Base-by-base conservation (phyloP, 35 echinoderm and acorn worm genomes). In the Antedon bifida region DNA sequence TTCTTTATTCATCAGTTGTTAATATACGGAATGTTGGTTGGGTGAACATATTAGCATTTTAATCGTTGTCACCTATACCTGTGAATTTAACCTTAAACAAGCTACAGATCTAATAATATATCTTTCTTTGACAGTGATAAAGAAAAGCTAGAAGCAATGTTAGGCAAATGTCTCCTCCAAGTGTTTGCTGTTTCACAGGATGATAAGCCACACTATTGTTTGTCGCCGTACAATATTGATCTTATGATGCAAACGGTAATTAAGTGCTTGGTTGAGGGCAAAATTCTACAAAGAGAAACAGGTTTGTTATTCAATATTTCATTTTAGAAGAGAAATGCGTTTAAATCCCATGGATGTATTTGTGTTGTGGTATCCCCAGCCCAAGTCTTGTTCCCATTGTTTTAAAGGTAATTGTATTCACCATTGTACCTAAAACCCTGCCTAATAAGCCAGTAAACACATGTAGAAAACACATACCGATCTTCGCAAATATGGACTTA, bases 241-340 rank as follows among this genome's bases (percentile, higher is more conserved):
- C 51, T 82, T 19, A 80, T 82, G 78, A 90, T 91, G 89, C 84
- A 91, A 30, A 91, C 73, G 13, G 73, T 86, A 17, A 75, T 76
- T 31, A 34, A 82, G 4, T 79, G 73, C 17, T 76, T 91, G 42
- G 36, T 81, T 29, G 74, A 86, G 36, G 76, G 82, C 64, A 80
- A 78, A 21, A 79, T 91, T 0, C 36, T 75, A 16, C 75, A 10
- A 26, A 36, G 79, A 31, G 79, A 75, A 45, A 81, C 88, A 85
- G 88, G 88, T 90, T 42, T 4, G 38, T 30, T 35, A 83, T 30
- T 74, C 10, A 4, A 8, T n/a, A 5, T 56, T 29, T 83, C 3
- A 13, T 13, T 83, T 75, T 30, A 26, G 31, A 11, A 16, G n/a
- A 75, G 23, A 30, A 0, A 19, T 26, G 4, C 29, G 26, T 84